phyloP scores from a whole-genome alignment of 2,113 vertebrate genomes.

The Kryptolebias marmoratus region DNA sequence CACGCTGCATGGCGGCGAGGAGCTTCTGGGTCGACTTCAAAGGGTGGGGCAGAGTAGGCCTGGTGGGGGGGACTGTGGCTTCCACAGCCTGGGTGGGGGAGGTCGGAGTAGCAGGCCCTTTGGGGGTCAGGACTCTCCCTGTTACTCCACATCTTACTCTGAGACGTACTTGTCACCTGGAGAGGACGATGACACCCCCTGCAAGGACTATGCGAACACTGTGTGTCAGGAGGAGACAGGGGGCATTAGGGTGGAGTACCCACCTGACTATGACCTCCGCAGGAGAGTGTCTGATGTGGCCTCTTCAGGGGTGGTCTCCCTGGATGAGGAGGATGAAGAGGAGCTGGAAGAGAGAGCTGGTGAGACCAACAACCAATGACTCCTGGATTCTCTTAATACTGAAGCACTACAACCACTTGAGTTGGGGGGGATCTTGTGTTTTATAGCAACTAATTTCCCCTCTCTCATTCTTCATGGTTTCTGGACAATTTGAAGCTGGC shows the following conservation, averaged over 20 bases:
- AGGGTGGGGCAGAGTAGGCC: constrained; percentile 78
- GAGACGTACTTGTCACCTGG: constrained; percentile 89
- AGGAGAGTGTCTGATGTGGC: constrained; percentile 91
- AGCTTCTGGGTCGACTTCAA: constrained; percentile 87
- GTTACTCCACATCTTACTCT: constrained; percentile 87
- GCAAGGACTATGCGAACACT: constrained; percentile 86
- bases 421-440: constrained; percentile 11
- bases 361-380: constrained; percentile 70
- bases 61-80: constrained; percentile 84
- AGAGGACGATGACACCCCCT: constrained; percentile 87
- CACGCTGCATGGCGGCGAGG: constrained; percentile 83
- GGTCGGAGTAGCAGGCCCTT: constrained; percentile 80
- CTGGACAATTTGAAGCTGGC: constrained; percentile 31
- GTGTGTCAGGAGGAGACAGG: constrained; percentile 68
- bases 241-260: constrained; percentile 41
- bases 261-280: constrained; percentile 69
- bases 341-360: constrained; percentile 73
- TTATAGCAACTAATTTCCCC: neutral
- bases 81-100: constrained; percentile 84
- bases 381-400: constrained; percentile 38
- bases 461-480: neutral
- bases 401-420: constrained; percentile 2
- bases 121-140: constrained; percentile 84
- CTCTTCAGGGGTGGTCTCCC: constrained; percentile 92
- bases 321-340: constrained; percentile 90